phyloP scores from a whole-genome alignment of 2,113 vertebrate species.

The Meles meles region DNA sequence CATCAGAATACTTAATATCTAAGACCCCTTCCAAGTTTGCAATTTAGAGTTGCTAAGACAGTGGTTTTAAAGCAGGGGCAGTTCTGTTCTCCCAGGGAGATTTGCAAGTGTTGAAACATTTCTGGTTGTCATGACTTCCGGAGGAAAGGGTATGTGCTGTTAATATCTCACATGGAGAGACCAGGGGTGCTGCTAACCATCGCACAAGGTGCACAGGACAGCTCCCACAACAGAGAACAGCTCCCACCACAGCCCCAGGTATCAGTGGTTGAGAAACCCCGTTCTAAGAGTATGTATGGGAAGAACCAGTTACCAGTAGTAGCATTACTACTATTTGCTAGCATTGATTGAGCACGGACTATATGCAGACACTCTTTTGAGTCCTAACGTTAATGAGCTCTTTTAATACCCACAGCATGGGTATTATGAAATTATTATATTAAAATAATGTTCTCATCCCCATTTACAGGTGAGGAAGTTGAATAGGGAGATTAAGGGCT shows the following conservation, averaged over 20 bases:
- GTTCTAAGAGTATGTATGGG: background rate
- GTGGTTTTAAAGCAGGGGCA: background rate
- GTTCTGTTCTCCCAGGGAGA: background rate
- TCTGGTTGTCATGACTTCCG: background rate
- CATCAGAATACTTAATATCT: background rate
- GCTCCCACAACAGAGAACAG: background rate
- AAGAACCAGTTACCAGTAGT: background rate
- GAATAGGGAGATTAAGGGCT: background rate
- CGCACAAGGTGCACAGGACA: background rate
- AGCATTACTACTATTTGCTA: background rate
- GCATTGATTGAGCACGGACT: background rate
- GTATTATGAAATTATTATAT: background rate
- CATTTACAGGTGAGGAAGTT: background rate
- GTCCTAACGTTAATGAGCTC: background rate
- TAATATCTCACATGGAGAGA: background rate
- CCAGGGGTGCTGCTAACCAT: background rate
- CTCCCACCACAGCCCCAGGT: too few species aligned
- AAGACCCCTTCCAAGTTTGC: background rate
- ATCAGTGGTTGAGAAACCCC: background rate
- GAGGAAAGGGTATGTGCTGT: background rate
- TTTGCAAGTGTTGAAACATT: background rate
- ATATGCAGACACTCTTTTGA: background rate
- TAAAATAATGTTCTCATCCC: background rate
- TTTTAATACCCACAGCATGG: too few species aligned
- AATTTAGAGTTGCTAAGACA: background rate